Conservation (phyloP, 1,140 invertebrate species). For the Heliconius hermathena region DNA sequence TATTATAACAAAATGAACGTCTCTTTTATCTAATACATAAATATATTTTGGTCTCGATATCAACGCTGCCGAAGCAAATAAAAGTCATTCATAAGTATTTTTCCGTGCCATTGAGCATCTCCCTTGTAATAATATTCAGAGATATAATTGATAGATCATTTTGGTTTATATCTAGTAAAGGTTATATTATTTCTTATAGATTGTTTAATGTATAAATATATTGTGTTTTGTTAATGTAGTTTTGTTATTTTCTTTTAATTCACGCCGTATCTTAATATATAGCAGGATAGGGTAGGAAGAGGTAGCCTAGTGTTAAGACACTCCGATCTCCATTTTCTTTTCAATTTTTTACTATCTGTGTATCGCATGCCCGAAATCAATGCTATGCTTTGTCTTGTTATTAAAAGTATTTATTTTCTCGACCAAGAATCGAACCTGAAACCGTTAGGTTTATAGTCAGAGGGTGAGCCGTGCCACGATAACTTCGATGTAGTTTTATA, state of each 20-base stretch:
- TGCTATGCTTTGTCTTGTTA: no score
- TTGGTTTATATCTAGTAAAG: conserved; percentile 30
- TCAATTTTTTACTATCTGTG: no score
- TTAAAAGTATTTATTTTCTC: no score
- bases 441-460: no score
- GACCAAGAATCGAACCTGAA: no score
- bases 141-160: conserved; percentile 44
- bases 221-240: not conserved
- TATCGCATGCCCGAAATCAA: no score
- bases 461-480: no score
- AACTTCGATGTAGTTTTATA: no score
- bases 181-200: conserved; percentile 15
- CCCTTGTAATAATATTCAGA: conserved; percentile 67
- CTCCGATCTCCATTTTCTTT: no score
- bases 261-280: no score
- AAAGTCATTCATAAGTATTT: conserved; percentile 65
- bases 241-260: not conserved
- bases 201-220: not conserved
- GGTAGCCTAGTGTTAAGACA: no score
- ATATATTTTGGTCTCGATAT: conserved; percentile 58
- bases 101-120: conserved; percentile 63
- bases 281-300: no score
- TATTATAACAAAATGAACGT: conserved; percentile 9
- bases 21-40: conserved; percentile 36
- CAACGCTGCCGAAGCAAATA: conserved; percentile 48